A percentile compares a stretch with the other conserved stretches of the same genome.
Conservation (phyloP, 2,797 vertebrate genomes). For the Hyperoplus lanceolatus region DNA sequence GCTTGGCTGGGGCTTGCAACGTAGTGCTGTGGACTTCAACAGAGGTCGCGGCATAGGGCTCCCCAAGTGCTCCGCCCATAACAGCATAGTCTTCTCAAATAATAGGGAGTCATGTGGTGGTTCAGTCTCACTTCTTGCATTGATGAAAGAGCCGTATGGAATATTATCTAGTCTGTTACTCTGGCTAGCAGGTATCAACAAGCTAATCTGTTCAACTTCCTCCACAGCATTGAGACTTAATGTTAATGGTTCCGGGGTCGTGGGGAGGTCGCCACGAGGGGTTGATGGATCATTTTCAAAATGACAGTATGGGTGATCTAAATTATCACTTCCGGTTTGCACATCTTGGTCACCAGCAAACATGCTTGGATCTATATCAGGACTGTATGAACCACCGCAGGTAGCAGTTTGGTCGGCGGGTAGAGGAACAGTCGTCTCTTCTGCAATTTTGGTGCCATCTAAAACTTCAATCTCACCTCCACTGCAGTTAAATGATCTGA, state of each 20-base stretch:
- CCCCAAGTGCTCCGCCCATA: neutral
- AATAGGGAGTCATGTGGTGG: conserved; percentile 4
- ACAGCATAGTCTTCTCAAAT: conserved; percentile 37
- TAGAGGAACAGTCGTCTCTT: conserved; percentile 53
- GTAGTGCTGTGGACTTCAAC: conserved; percentile 70
- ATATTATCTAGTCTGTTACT: neutral
- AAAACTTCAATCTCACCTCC: conserved; percentile 74
- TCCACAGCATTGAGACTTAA: conserved; percentile 13
- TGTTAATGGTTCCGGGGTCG: conserved; percentile 5
- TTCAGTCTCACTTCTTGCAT: conserved; percentile 31
- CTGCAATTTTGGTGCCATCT: conserved; percentile 25
- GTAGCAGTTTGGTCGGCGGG: conserved; percentile 18
- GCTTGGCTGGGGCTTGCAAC: conserved; percentile 28
- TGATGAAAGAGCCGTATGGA: conserved; percentile 21
- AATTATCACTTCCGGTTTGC: conserved; percentile 16
- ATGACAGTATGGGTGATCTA: conserved; percentile 70
- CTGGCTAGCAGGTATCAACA: conserved; percentile 8
- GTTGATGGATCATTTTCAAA: conserved; percentile 11
- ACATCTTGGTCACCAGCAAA: conserved; percentile 31
- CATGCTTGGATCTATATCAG: conserved; percentile 33
- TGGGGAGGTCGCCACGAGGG: neutral
- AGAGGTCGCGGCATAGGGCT: neutral
- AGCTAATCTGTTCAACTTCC: conserved; percentile 4
- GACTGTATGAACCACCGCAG: neutral
- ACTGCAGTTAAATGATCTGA: conserved; percentile 70